These are phyloP conservation scores for Mionectes macconnelli DNA, from an alignment of 2,113 vertebrate genomes.

Conservation along the genomic window DNA sequence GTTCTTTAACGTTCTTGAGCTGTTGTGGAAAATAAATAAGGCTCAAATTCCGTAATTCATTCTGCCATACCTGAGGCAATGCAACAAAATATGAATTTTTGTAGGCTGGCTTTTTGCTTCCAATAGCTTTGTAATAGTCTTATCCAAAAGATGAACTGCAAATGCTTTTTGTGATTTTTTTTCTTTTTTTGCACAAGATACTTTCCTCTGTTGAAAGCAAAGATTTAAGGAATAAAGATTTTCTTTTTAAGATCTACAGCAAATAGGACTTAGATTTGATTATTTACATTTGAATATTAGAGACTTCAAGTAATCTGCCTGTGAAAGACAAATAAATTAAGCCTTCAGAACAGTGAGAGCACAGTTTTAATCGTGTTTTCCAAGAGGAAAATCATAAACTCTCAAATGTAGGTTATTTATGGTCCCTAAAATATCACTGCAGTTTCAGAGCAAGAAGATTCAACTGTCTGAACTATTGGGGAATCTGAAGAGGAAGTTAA, in stretches of 20 bases:
- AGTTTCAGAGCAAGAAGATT: neutral
- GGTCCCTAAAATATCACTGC: neutral
- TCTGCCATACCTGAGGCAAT: constrained; percentile 2
- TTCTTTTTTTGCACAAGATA: neutral
- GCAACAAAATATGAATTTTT: constrained; percentile 11
- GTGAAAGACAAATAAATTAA: constrained; percentile 46
- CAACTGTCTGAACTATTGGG: neutral
- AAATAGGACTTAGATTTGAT: constrained; percentile 33
- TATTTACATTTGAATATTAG: constrained; percentile 45
- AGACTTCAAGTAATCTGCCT: constrained; percentile 9
- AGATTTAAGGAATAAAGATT: constrained; percentile 16
- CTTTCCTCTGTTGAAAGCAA: neutral
- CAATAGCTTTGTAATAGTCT: constrained; percentile 32
- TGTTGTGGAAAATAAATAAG: constrained; percentile 2
- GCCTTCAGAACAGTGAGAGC: neutral
- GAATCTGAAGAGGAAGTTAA: neutral
- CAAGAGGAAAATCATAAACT: neutral
- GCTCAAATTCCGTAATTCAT: constrained; percentile 18
- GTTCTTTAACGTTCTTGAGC: neutral
- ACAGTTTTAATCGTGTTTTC: neutral
- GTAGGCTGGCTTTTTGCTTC: neutral
- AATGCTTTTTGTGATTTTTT: neutral
- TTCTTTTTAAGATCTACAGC: constrained; percentile 13
- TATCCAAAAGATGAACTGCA: constrained; percentile 30
- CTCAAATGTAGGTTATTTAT: neutral